Evolutionary conservation across 1,140 invertebrate genomes (phyloP).

Genomic region (Pachyrhynchus sulphureomaculatus): DNA sequence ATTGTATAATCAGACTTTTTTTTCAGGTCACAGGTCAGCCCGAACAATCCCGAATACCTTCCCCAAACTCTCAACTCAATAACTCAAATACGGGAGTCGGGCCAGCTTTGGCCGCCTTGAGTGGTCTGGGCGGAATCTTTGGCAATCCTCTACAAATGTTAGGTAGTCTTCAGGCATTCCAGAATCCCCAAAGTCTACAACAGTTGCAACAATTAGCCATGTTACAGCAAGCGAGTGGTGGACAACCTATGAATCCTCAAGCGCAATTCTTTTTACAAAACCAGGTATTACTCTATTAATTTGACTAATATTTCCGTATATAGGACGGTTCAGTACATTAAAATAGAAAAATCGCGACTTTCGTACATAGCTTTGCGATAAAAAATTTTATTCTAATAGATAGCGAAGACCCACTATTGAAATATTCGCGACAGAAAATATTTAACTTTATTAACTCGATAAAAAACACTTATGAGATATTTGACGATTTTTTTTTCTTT

Average conservation of each 20-base stretch:
- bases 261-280: slow-evolving; percentile 79
- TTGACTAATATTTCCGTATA: no score
- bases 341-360: no score
- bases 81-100: slow-evolving; percentile 56
- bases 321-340: no score
- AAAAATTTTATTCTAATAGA: no score
- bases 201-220: slow-evolving; percentile 72
- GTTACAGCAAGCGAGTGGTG: slow-evolving; percentile 60
- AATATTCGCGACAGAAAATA: no score
- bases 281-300: no score
- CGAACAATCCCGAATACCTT: slow-evolving; percentile 55
- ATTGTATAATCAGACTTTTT: no score
- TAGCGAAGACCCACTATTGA: no score
- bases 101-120: slow-evolving; percentile 64
- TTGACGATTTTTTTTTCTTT: slow-evolving; percentile 33
- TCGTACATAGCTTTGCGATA: no score
- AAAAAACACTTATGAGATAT: no score
- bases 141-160: slow-evolving; percentile 66
- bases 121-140: slow-evolving; percentile 54
- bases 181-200: slow-evolving; percentile 47
- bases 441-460: no score
- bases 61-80: slow-evolving; percentile 56
- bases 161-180: slow-evolving; percentile 60
- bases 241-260: slow-evolving; percentile 59
- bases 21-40: slow-evolving; percentile 54